Conservation (phyloP, 2,113 vertebrate genomes). For the Hippocampus abdominalis region DNA sequence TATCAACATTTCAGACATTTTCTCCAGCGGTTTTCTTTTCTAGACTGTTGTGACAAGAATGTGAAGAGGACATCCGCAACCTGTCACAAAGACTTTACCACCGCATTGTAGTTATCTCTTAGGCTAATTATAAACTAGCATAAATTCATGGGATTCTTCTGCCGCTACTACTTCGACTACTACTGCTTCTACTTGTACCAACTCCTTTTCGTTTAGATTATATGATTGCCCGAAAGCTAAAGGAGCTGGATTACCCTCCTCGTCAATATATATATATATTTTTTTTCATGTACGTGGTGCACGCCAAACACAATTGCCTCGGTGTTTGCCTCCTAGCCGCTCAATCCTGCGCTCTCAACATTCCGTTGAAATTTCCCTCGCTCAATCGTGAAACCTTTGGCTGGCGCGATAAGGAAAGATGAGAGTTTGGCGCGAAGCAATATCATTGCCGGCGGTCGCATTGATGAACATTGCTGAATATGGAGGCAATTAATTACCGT, state of each 20-base stretch:
- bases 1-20: too few species aligned
- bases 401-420: constrained; percentile 37
- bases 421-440: constrained; percentile 45
- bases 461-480: constrained; percentile 60
- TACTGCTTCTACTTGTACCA: too few species aligned
- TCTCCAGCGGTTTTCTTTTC: too few species aligned
- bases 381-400: constrained; percentile 24
- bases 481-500: constrained; percentile 63
- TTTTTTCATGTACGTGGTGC: neutral
- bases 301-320: neutral
- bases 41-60: too few species aligned
- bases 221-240: neutral
- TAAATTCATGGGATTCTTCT: too few species aligned
- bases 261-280: neutral
- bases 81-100: too few species aligned
- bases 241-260: neutral
- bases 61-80: too few species aligned
- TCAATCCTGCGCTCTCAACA: neutral
- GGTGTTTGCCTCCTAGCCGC: neutral
- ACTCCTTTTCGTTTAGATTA: neutral
- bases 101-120: too few species aligned
- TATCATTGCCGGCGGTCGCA: constrained; percentile 52
- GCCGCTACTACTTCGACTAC: too few species aligned
- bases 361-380: constrained; percentile 13
- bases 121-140: too few species aligned